Conservation (phyloP, 2,797 vertebrate genomes). For the Staurois parvus region DNA sequence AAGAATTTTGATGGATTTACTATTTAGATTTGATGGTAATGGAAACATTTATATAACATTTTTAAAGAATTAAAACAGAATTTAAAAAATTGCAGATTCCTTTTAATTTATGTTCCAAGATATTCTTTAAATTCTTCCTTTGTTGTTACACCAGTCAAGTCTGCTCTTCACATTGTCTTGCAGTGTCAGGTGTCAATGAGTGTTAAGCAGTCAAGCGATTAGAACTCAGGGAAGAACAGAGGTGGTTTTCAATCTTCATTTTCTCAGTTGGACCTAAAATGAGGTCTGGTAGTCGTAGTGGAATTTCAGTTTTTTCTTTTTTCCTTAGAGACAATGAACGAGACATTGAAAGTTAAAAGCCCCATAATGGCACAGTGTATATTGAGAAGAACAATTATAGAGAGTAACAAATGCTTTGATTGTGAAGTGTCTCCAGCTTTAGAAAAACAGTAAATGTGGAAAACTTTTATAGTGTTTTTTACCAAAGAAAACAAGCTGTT, state of each 20-base stretch:
- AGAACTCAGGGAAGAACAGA: conserved; percentile 59
- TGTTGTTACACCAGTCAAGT: conserved; percentile 55
- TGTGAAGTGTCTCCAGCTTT: conserved; percentile 26
- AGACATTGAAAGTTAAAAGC: conserved; percentile 57
- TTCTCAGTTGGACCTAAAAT: conserved; percentile 43
- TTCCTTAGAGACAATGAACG: conserved; percentile 11
- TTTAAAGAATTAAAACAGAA: no score
- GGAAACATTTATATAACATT: no score
- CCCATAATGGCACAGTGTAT: conserved; percentile 27
- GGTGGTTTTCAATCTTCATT: conserved; percentile 56
- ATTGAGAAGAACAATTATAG: conserved; percentile 44
- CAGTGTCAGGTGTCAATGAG: conserved; percentile 56
- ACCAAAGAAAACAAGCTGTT: conserved; percentile 18
- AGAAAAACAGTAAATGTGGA: not conserved
- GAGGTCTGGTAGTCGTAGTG: conserved; percentile 16
- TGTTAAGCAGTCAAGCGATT: conserved; percentile 52
- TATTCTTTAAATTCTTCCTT: conserved; percentile 1
- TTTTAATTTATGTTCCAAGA: conserved; percentile 20
- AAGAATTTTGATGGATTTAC: no score
- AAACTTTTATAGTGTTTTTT: conserved; percentile 15
- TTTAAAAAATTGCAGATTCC: not conserved
- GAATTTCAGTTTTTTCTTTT: conserved; percentile 16
- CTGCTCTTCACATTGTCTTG: conserved; percentile 57
- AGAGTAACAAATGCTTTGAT: conserved; percentile 9
- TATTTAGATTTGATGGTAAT: no score